Evolutionary conservation across 2,113 vertebrate genomes (phyloP).

Genomic region (Ailuropoda melanoleuca): DNA sequence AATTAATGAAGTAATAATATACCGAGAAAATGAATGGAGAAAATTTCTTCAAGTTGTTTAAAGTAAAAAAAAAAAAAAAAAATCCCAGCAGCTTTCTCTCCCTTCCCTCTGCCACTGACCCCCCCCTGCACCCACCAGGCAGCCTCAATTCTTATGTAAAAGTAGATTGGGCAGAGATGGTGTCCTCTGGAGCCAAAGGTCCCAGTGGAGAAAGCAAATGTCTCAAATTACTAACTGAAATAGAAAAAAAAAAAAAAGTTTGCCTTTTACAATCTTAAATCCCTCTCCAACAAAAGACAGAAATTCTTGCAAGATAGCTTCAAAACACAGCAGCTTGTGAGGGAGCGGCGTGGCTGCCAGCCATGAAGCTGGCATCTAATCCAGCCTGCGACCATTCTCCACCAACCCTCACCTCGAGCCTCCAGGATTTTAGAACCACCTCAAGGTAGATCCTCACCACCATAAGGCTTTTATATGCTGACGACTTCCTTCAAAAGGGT

Average conservation of each 20-base stretch:
- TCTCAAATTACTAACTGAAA: not conserved
- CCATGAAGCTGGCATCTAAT: not conserved
- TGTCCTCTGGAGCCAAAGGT: not conserved
- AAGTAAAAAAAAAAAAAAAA: not conserved
- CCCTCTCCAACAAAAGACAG: not conserved
- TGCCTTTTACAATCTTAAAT: constrained; percentile 10
- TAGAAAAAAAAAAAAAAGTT: not conserved
- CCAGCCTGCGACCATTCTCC: not conserved
- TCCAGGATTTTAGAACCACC: not conserved
- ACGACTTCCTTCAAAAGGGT: not conserved
- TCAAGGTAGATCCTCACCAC: not conserved
- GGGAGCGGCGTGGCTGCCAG: not conserved
- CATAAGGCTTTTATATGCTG: not conserved
- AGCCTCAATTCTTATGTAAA: not conserved
- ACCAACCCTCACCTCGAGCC: not conserved
- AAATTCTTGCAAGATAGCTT: not conserved
- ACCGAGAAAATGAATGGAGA: not conserved
- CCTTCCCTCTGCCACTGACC: not conserved
- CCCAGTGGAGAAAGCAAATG: not conserved
- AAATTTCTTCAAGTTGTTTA: constrained; percentile 45
- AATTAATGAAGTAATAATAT: constrained; percentile 18
- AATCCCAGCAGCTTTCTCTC: not conserved
- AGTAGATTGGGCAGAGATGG: not conserved
- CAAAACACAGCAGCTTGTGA: not conserved
- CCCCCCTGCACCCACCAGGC: not conserved